These are phyloP conservation scores for Chondrilla cf. caribensis DNA, from an alignment of 37 sponge, comb jelly and placozoan species.

Conservation along the genomic window DNA sequence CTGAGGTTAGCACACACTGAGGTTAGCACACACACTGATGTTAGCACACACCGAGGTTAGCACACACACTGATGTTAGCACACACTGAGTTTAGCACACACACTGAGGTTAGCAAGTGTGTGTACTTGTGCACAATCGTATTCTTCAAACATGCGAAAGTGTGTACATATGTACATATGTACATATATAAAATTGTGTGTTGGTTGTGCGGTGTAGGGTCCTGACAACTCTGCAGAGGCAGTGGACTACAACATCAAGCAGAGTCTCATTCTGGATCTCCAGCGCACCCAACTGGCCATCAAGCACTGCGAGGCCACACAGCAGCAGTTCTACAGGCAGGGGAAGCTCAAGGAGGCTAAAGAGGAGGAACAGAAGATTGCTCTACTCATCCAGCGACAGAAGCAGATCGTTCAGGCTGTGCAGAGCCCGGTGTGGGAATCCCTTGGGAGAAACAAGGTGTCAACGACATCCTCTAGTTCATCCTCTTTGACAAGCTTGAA, in stretches of 20 bases:
- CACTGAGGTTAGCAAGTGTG: too few relatives aligned
- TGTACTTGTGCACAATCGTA: too few relatives aligned
- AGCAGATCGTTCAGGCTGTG: conserved; percentile 2
- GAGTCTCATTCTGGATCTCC: conserved; percentile 3
- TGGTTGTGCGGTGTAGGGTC: conserved; percentile 10
- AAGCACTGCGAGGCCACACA: neutral
- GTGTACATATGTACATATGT: neutral
- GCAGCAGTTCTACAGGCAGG: neutral
- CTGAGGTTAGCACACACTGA: too few relatives aligned
- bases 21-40: too few relatives aligned
- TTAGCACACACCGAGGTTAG: too few relatives aligned
- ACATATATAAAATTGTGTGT: neutral
- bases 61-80: too few relatives aligned
- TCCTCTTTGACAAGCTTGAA: too few relatives aligned
- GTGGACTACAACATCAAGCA: conserved; percentile 11
- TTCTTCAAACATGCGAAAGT: neutral
- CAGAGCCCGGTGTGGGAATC: neutral
- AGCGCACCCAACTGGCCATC: neutral
- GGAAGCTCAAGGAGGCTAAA: neutral
- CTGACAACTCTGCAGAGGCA: conserved; percentile 19
- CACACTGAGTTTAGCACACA: too few relatives aligned
- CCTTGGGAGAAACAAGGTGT: neutral
- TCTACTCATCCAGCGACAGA: neutral
- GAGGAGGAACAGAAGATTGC: neutral
- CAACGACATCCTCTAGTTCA: too few relatives aligned